A percentile compares a stretch with the other conserved stretches of the same genome.
These are phyloP conservation scores for Meteorus colon DNA, from an alignment of 2,888 invertebrate genomes.

Conservation along the genomic window DNA sequence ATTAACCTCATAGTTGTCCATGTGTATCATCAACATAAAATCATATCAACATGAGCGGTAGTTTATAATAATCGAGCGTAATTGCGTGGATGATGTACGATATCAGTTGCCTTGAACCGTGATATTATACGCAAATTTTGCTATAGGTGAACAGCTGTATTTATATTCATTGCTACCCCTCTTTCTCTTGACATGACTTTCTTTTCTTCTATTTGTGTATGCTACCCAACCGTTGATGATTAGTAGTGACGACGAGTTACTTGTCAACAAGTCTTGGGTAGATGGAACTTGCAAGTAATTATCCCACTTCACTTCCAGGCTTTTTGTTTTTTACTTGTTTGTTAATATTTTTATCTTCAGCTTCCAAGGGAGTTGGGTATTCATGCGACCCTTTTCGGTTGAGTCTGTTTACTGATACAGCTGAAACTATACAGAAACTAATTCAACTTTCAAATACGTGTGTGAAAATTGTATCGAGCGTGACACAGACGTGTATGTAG, in stretches of 20 bases:
- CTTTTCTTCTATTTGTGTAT: conserved; percentile 11
- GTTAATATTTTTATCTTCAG: background rate
- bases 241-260: conserved; percentile 22
- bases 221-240: conserved; percentile 15
- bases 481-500: background rate
- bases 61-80: conserved; percentile 28
- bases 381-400: background rate
- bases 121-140: conserved; percentile 39
- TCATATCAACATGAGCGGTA: conserved; percentile 31
- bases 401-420: background rate
- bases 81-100: conserved; percentile 36
- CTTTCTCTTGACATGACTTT: background rate
- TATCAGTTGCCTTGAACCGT: conserved; percentile 29
- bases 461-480: background rate
- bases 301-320: background rate
- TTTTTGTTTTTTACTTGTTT: background rate
- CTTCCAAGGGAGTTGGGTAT: background rate
- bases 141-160: background rate
- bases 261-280: conserved; percentile 14
- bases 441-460: background rate
- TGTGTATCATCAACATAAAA: conserved; percentile 16
- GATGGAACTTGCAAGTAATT: conserved; percentile 11
- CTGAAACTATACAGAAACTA: background rate
- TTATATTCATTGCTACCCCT: conserved; percentile 13
- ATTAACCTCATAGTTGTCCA: conserved; percentile 6